These are phyloP conservation scores for Phrynosoma platyrhinos DNA, from an alignment of 2,113 vertebrate species.

Conservation along the genomic window DNA sequence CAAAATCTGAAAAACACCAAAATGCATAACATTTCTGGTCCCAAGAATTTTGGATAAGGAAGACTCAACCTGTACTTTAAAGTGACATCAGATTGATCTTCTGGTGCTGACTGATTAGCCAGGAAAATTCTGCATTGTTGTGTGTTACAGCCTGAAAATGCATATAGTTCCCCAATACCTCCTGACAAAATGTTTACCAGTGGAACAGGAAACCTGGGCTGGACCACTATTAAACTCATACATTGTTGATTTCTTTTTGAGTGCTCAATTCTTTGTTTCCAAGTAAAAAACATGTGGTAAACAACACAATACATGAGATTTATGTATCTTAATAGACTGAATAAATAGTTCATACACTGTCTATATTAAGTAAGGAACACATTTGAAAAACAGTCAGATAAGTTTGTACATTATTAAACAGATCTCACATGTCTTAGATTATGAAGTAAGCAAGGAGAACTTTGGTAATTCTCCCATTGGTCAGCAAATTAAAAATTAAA, in stretches of 20 bases:
- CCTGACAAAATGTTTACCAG: too few species aligned
- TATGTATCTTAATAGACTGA: constrained; percentile 4
- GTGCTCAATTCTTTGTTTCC: neutral
- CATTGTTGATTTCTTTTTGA: neutral
- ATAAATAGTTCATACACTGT: neutral
- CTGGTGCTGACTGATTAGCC: neutral
- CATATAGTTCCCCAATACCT: neutral
- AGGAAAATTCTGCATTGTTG: neutral
- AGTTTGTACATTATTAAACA: neutral
- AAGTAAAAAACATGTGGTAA: constrained; percentile 13
- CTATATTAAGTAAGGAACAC: neutral
- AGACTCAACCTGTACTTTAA: too few species aligned
- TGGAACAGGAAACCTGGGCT: neutral
- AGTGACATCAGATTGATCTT: neutral
- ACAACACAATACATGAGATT: neutral
- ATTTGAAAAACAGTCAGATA: neutral
- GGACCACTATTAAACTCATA: neutral
- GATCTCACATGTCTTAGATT: neutral
- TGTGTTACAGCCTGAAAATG: neutral
- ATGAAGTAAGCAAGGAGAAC: neutral
- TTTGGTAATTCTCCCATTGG: neutral
- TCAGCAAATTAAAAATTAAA: neutral
- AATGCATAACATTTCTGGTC: too few species aligned
- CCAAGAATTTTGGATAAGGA: too few species aligned
- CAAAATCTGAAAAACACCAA: too few species aligned